Evolutionary conservation across 2,113 vertebrate species (phyloP).

Genomic region (Rhinopomastus cyanomelas): DNA sequence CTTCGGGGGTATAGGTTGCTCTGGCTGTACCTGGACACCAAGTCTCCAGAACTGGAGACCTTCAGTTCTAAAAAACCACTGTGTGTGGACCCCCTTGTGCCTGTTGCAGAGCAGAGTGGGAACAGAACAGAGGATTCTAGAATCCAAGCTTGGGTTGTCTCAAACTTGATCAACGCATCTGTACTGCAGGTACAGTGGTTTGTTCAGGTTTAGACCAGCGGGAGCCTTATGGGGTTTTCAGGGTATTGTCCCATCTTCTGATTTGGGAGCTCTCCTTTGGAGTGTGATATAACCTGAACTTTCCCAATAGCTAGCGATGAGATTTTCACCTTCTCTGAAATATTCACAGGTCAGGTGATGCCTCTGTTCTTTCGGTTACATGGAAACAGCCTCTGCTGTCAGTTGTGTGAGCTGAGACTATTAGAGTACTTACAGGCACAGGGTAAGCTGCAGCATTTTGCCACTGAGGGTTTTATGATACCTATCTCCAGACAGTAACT

Average conservation of each 20-base stretch:
- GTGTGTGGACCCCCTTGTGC: accelerated
- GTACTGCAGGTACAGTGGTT: not conserved
- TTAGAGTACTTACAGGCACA: not conserved
- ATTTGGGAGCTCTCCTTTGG: not conserved
- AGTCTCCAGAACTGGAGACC: not conserved
- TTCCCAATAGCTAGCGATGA: not conserved
- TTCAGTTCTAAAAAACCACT: not conserved
- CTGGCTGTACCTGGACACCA: not conserved
- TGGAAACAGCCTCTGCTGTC: not conserved
- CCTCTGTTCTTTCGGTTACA: not conserved
- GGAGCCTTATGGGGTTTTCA: not conserved
- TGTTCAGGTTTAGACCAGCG: not conserved
- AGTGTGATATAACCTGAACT: not conserved
- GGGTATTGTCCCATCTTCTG: not conserved
- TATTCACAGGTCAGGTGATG: accelerated
- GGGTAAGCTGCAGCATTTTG: not conserved
- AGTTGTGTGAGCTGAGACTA: not conserved
- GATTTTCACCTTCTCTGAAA: not conserved
- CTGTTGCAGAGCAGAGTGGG: not conserved
- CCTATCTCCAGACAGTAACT: not conserved
- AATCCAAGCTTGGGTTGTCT: not conserved
- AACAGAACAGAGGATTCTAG: not conserved
- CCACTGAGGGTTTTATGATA: not conserved
- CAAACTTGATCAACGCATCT: not conserved
- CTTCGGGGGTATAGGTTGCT: not conserved